These are phyloP conservation scores for Drosophila biarmipes DNA, from an alignment of 1,140 invertebrate genomes.

Conservation along the genomic window DNA sequence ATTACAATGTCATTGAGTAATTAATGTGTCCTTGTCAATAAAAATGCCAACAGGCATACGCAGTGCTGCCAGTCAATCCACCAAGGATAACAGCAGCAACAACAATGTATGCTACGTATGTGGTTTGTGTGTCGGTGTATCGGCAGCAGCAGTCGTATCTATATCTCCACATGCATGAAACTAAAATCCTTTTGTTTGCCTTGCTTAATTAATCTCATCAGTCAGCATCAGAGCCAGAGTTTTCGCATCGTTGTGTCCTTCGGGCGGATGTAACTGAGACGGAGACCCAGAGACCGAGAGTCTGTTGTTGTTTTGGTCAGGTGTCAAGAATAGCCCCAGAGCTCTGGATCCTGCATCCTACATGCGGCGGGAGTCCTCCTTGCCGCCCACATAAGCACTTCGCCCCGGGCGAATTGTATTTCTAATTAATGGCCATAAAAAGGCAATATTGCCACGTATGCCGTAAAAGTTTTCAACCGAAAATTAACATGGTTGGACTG, in stretches of 20 bases:
- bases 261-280: slow-evolving; percentile 73
- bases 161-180: slow-evolving; percentile 57
- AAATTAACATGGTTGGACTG: slow-evolving; percentile 48
- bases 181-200: slow-evolving; percentile 80
- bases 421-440: slow-evolving; percentile 78
- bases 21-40: slow-evolving; percentile 83
- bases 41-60: slow-evolving; percentile 79
- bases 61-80: slow-evolving; percentile 61
- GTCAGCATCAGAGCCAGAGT: slow-evolving; percentile 48
- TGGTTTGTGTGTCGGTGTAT: slow-evolving; percentile 36
- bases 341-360: slow-evolving; percentile 7
- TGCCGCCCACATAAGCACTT: slow-evolving; percentile 9
- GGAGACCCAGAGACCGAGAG: slow-evolving; percentile 1
- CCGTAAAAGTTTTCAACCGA: slow-evolving; percentile 53
- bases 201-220: slow-evolving; percentile 82
- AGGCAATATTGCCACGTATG: slow-evolving; percentile 55
- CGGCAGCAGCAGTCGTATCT: not conserved
- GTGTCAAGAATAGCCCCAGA: slow-evolving; percentile 55
- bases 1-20: slow-evolving; percentile 83
- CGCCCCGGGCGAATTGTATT: slow-evolving; percentile 57
- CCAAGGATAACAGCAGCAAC: slow-evolving; percentile 37
- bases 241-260: slow-evolving; percentile 52
- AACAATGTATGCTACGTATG: slow-evolving; percentile 11
- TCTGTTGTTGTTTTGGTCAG: slow-evolving; percentile 44
- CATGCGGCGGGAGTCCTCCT: slow-evolving; percentile 15